A percentile compares a stretch with the other conserved stretches of the same genome.
These are phyloP conservation scores for Drosophila obscura DNA, from an alignment of 1,140 invertebrate species.

Conservation along the genomic window DNA sequence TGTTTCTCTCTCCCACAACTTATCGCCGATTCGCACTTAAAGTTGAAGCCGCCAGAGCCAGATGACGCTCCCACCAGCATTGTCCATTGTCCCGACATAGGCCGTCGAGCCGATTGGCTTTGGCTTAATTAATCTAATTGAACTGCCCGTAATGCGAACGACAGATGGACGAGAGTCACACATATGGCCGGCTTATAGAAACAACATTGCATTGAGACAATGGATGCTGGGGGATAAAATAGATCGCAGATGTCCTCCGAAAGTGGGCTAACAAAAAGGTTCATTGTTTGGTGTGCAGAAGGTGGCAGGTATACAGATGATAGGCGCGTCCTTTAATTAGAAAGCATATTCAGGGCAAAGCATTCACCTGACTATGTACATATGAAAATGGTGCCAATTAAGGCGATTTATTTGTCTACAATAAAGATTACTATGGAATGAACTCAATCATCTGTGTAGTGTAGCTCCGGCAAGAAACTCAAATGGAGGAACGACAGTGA, in stretches of 20 bases:
- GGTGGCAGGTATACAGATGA: too few species aligned
- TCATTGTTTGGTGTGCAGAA: constrained; percentile 18
- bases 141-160: constrained; percentile 32
- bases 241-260: constrained; percentile 28
- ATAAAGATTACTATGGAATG: too few species aligned
- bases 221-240: constrained; percentile 13
- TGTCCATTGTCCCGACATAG: background rate
- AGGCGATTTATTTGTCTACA: too few species aligned
- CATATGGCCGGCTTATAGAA: constrained; percentile 29
- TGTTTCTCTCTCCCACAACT: constrained; percentile 10
- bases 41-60: constrained; percentile 14
- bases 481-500: too few species aligned
- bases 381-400: too few species aligned
- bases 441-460: too few species aligned
- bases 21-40: constrained; percentile 27
- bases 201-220: constrained; percentile 49
- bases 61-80: constrained; percentile 4
- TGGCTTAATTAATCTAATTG: constrained; percentile 55
- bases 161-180: constrained; percentile 25
- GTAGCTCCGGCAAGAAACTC: too few species aligned
- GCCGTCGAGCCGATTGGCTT: constrained; percentile 7
- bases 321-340: too few species aligned
- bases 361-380: too few species aligned
- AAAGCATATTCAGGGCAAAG: too few species aligned
- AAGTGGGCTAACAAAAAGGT: constrained; percentile 28